Evolutionary conservation across 2,113 vertebrate genomes (phyloP), one percentile per base, ranked within the genome.

Genomic region (Heliornis fulica): DNA sequence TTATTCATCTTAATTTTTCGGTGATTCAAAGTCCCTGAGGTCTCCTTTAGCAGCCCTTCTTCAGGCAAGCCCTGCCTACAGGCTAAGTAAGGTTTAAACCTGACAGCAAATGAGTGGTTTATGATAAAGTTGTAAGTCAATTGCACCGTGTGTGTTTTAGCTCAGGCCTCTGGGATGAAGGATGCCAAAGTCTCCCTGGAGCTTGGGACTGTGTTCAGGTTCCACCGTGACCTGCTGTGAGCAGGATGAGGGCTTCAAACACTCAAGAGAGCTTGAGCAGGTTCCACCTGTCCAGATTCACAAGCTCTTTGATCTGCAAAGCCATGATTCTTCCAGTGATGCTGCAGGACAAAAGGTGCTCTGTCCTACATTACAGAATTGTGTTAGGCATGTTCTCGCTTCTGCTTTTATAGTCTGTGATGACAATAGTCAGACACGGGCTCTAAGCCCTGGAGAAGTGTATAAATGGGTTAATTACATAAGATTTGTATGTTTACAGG

Each of bases 391-490:
- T 7, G 76, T 66, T 80, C 41, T 61, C 60, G 89, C 9, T 92
- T 66, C 46, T 66, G 61, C 64, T 88, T 43, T 40, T 84, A 76
- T 18, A 72, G 43, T 9, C 79, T 91, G 76, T 43, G 38, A 75
- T 77, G 43, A 40, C 46, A 65, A 1, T 26, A 12, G 66, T 84
- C 87, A 96, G 83, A 59, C 32, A 20, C 74, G 68, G 51, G 43
- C 90, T 70, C 85, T 77, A 46, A 92, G 79, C 80, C 90, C 93
- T 15, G 61, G 80, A 96, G 91, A 93, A 96, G 90, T 83, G 38
- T 29, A 95, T 34, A 89, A 95, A 96, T 82, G 94, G 94, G 95
- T 96, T 95, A 97, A 96, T 92, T 94, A 82, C 50, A 4, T 81
- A 92, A 96, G 85, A 79, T 78, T 43, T 82, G 81, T 90, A 46